A percentile compares a stretch with the other conserved stretches of the same genome.
phyloP scores from a whole-genome alignment of 2,888 invertebrate genomes.

The Nephrotoma flavescens region DNA sequence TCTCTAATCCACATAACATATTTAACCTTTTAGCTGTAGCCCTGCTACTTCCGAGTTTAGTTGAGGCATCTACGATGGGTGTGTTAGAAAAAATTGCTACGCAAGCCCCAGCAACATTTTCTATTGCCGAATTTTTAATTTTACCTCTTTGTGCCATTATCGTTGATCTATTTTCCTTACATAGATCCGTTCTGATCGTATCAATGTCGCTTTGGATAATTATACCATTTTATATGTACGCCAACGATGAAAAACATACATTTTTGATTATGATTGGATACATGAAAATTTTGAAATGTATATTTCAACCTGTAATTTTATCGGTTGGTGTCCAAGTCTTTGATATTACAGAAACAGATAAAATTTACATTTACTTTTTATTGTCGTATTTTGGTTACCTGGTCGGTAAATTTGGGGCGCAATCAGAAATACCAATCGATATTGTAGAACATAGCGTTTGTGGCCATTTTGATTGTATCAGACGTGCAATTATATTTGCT shows the following conservation, averaged over 20 bases:
- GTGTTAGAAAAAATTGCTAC: too few relatives aligned
- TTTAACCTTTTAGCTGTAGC: too few relatives aligned
- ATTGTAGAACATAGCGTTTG: neutral
- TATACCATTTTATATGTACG: neutral
- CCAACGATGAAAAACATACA: neutral
- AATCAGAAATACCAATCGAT: neutral
- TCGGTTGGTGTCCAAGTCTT: neutral
- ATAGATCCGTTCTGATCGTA: too few relatives aligned
- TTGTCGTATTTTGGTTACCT: neutral
- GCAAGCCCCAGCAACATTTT: too few relatives aligned
- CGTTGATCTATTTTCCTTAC: too few relatives aligned
- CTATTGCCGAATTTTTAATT: too few relatives aligned
- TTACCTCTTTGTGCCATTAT: too few relatives aligned
- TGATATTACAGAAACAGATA: neutral
- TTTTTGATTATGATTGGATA: neutral
- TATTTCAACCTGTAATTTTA: neutral
- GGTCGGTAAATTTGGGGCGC: neutral
- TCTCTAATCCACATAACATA: too few relatives aligned
- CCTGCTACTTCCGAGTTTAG: too few relatives aligned
- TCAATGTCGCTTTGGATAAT: neutral
- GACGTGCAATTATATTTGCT: neutral
- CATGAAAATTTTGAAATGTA: neutral
- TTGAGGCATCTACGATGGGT: too few relatives aligned
- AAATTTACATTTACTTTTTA: neutral
- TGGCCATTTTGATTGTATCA: neutral